These are phyloP conservation scores for Melieria omissa DNA, from an alignment of 2,888 invertebrate genomes.

Conservation along the genomic window DNA sequence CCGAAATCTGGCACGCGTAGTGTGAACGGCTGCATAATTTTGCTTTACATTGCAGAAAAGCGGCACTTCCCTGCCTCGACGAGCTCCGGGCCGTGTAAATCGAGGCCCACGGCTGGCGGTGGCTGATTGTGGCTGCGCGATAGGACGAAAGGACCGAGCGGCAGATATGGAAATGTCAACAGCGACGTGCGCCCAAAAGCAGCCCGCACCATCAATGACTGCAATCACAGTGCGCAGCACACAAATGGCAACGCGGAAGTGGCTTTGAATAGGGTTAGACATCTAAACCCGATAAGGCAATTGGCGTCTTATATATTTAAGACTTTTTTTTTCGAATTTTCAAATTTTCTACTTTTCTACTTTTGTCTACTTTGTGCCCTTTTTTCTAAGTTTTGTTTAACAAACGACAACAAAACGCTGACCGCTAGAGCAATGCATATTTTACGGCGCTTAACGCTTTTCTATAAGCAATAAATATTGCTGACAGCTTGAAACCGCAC, in stretches of 20 bases:
- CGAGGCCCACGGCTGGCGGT: too few relatives aligned
- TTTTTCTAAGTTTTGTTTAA: not conserved
- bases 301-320: slow-evolving; percentile 14
- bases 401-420: too few relatives aligned
- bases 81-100: not conserved
- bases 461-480: too few relatives aligned
- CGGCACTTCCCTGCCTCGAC: not conserved
- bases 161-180: slow-evolving; percentile 19
- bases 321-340: not conserved
- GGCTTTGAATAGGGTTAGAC: slow-evolving; percentile 17
- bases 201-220: not conserved
- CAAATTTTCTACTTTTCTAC: not conserved
- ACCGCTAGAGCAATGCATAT: too few relatives aligned
- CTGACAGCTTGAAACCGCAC: too few relatives aligned
- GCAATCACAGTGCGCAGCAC: not conserved
- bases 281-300: slow-evolving; percentile 19
- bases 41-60: too few relatives aligned
- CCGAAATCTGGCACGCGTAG: too few relatives aligned
- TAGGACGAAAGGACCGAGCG: slow-evolving; percentile 18
- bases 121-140: not conserved
- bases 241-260: not conserved
- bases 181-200: not conserved
- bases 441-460: too few relatives aligned
- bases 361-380: not conserved
- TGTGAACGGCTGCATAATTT: too few relatives aligned